A percentile compares a stretch with the other conserved stretches of the same genome.
These are phyloP conservation scores for Phortica magna DNA, from an alignment of 2,888 invertebrate species.

Conservation along the genomic window DNA sequence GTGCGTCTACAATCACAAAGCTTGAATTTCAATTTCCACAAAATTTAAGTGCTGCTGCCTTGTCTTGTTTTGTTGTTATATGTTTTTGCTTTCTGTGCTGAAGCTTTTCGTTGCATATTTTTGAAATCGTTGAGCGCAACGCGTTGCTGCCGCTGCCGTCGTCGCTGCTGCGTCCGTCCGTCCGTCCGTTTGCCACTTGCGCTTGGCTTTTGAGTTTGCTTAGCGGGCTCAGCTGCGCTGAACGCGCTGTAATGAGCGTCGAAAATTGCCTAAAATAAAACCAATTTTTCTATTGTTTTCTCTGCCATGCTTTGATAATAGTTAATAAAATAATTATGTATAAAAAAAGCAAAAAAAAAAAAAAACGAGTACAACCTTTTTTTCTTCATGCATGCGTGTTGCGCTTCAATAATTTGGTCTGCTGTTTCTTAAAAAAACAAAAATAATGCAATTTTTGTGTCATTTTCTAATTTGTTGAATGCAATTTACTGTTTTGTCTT, in stretches of 20 bases:
- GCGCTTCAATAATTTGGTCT: background rate
- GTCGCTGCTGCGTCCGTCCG: background rate
- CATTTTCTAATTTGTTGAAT: background rate
- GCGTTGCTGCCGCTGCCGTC: constrained; percentile 5
- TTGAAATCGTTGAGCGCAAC: constrained; percentile 32
- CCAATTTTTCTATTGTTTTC: background rate
- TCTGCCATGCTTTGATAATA: background rate
- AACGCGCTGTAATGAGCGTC: background rate
- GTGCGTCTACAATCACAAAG: constrained; percentile 11
- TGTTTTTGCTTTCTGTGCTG: background rate
- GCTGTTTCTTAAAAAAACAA: background rate
- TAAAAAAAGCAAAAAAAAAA: background rate
- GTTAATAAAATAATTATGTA: background rate
- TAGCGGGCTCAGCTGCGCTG: constrained; percentile 27
- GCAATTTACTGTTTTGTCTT: too few species aligned
- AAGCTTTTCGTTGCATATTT: background rate
- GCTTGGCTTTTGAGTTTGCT: too few species aligned
- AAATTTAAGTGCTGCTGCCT: constrained; percentile 10
- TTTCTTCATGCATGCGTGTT: background rate
- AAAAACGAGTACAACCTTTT: background rate
- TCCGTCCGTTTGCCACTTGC: background rate
- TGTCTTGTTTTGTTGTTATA: background rate
- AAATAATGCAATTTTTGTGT: background rate
- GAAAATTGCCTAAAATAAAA: constrained; percentile 23
- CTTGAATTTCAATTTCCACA: constrained; percentile 32